These are phyloP conservation scores for Lordiphosa mommai DNA, from an alignment of 1,140 invertebrate species.

Conservation along the genomic window DNA sequence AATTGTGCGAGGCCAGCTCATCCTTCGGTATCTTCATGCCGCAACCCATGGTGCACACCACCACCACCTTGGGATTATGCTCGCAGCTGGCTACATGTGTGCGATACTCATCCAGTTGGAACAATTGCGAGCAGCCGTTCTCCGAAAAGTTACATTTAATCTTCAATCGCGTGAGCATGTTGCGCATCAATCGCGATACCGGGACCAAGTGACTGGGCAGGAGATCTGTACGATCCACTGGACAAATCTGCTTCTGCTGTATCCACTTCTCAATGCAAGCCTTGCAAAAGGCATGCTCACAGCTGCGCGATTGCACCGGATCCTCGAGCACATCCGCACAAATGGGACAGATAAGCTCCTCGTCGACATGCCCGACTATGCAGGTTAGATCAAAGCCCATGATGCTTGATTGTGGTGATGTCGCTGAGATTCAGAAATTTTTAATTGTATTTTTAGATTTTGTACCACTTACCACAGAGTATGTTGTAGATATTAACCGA, in stretches of 20 bases:
- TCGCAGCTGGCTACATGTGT: slow-evolving; percentile 37
- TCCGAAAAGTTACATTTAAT: slow-evolving; percentile 43
- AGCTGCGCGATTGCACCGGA: slow-evolving; percentile 42
- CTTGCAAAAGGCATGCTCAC: slow-evolving; percentile 54
- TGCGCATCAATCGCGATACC: slow-evolving; percentile 51
- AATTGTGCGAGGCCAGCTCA: slow-evolving; percentile 46
- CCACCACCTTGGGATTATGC: slow-evolving; percentile 45
- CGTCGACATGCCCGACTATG: slow-evolving; percentile 52
- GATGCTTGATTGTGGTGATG: slow-evolving; percentile 15
- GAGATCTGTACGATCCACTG: slow-evolving; percentile 43
- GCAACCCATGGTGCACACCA: slow-evolving; percentile 40
- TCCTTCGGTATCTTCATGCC: slow-evolving; percentile 52
- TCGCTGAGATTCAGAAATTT: not conserved
- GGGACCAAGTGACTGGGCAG: slow-evolving; percentile 19
- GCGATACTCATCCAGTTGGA: slow-evolving; percentile 40
- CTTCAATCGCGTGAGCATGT: slow-evolving; percentile 43
- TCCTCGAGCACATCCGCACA: slow-evolving; percentile 55
- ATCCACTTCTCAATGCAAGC: slow-evolving; percentile 56
- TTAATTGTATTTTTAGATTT: not conserved
- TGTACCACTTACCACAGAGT: slow-evolving; percentile 2
- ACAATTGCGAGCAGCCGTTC: slow-evolving; percentile 20
- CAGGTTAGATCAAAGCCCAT: slow-evolving; percentile 51
- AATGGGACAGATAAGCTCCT: slow-evolving; percentile 56
- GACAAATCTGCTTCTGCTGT: slow-evolving; percentile 42
- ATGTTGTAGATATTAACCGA: slow-evolving; percentile 16